Base-by-base conservation (phyloP, 2,888 invertebrate species). In the Bembecia ichneumoniformis region DNA sequence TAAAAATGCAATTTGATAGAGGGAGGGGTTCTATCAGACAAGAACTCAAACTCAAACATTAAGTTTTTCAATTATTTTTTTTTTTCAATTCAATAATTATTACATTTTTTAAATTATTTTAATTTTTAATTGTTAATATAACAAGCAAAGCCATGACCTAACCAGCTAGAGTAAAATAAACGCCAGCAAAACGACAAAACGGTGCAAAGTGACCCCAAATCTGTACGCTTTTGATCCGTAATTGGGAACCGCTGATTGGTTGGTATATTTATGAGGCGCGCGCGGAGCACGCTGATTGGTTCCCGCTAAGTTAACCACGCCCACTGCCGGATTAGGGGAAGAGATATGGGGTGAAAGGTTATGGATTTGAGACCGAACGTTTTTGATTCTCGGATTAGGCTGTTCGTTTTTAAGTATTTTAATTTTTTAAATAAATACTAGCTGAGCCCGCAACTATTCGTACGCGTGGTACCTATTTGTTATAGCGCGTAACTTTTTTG, bases 171-270 rank as follows among this genome's bases (percentile, higher is more conserved):
- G n/a, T 34, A 28, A 15, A 46, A 28, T 46, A 46, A 46, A 20
- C 55, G 46, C 47, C 40, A 55, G 63, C 63, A 74, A 72, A 71
- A 64, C 68, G 68, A 66, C 67, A 77, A 28, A 82, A 68, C 67
- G 68, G 58, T 61, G 63, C 63, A 74, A 80, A 74, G 73, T 68
- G 79, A 82, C 83, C 84, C 83, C 78, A 81, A 84, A 84, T 74
- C 70, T 73, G 68, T 64, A 54, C 62, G 65, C 74, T 71, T 77
- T 75, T 79, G 78, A 82, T 75, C 77, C 68, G 52, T 82, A 82
- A 83, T 83, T 80, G 77, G 73, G 56, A 70, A 2, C 2, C 53
- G 51, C 52, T 56, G 58, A 83, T 86, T 84, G 82, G 84, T 54
- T 50, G 65, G 59, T 51, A 55, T 47, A 49, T 35, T 47, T 50